phyloP scores from a whole-genome alignment of 2,888 invertebrate species.

The Abscondita cerata region DNA sequence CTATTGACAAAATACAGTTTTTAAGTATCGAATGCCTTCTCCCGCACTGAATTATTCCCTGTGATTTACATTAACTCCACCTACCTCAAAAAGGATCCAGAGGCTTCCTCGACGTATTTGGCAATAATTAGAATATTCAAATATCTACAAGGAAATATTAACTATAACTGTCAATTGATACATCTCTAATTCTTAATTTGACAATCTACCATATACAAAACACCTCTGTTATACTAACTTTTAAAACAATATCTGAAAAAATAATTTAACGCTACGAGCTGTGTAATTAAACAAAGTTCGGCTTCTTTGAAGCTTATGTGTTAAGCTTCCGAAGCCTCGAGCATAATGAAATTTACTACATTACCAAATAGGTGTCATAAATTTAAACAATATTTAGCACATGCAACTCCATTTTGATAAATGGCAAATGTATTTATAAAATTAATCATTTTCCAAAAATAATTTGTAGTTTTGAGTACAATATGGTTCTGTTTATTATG shows the following conservation, averaged over 20 bases:
- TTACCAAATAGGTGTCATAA: slow-evolving; percentile 33
- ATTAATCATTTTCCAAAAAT: not conserved
- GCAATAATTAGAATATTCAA: too few relatives aligned
- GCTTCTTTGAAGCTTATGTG: slow-evolving; percentile 25
- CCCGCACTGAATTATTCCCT: too few relatives aligned
- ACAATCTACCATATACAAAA: not conserved
- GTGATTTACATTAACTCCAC: too few relatives aligned
- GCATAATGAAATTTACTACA: slow-evolving; percentile 15
- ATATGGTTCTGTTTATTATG: slow-evolving; percentile 9
- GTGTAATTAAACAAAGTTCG: slow-evolving; percentile 15
- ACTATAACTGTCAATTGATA: too few relatives aligned
- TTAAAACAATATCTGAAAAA: not conserved
- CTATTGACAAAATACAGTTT: too few relatives aligned
- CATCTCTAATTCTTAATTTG: not conserved
- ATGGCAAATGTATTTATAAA: not conserved
- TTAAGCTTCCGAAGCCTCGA: slow-evolving; percentile 29
- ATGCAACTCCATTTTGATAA: not conserved
- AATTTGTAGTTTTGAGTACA: slow-evolving; percentile 3
- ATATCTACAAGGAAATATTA: too few relatives aligned
- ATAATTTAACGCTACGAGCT: not conserved
- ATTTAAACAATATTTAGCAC: not conserved
- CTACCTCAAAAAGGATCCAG: too few relatives aligned
- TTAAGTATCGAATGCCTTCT: too few relatives aligned
- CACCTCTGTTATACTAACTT: not conserved
- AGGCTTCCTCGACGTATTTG: too few relatives aligned